phyloP scores from a whole-genome alignment of 2,113 vertebrate species.

The Herpetotheres cachinnans region DNA sequence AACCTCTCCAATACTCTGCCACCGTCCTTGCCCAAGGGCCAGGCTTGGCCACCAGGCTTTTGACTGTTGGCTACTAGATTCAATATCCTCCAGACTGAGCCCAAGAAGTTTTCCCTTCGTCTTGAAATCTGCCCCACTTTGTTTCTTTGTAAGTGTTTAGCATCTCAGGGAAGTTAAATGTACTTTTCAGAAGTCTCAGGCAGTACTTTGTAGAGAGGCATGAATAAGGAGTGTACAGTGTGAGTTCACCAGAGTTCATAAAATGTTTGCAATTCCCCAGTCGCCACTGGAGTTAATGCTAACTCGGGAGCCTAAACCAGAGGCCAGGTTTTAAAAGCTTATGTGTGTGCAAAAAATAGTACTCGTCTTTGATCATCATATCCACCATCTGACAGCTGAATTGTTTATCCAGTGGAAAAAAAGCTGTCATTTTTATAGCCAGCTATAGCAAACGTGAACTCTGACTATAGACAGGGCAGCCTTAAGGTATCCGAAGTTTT shows the following conservation, averaged over 20 bases:
- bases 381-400: neutral
- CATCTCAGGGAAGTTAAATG: neutral
- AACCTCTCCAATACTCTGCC: neutral
- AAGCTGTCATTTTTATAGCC: neutral
- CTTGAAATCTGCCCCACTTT: neutral
- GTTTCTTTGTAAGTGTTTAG: neutral
- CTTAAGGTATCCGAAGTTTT: neutral
- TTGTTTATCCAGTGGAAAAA: neutral
- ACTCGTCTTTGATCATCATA: neutral
- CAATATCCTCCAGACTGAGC: neutral
- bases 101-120: neutral
- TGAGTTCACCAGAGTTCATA: neutral
- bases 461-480: neutral
- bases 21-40: neutral
- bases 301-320: neutral
- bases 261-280: neutral
- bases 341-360: neutral
- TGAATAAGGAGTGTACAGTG: neutral
- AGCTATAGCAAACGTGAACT: neutral
- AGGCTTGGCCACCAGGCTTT: neutral
- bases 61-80: neutral
- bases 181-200: neutral
- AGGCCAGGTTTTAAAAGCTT: slow-evolving; percentile 9
- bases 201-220: neutral
- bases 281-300: fast-evolving